Evolutionary conservation across 1,140 invertebrate genomes (phyloP).

Genomic region (Trichonephila clavata): DNA sequence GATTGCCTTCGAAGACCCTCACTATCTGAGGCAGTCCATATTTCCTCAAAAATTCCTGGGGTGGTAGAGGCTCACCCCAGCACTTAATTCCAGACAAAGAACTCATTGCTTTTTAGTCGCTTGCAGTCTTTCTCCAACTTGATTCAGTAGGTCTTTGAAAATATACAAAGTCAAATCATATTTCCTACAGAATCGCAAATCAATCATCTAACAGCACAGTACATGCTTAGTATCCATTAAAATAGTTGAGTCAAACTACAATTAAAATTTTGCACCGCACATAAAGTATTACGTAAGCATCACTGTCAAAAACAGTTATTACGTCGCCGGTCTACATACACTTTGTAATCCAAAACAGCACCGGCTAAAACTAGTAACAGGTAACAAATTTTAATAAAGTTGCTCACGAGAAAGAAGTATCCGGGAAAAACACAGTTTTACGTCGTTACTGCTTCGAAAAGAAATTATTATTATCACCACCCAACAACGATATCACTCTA

Average conservation of each 20-base stretch:
- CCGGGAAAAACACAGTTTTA: not conserved
- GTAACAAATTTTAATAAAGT: not conserved
- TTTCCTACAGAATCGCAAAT: not conserved
- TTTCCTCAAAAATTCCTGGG: conserved; percentile 74
- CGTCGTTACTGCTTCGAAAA: not conserved
- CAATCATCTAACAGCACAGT: not conserved
- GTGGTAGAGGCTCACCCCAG: conserved; percentile 73
- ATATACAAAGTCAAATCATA: not conserved
- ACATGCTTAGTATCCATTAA: not conserved
- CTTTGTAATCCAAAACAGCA: no score
- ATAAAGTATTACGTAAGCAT: no score
- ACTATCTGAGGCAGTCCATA: conserved; percentile 76
- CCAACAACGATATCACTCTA: not conserved
- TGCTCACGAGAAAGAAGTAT: not conserved
- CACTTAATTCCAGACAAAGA: conserved; percentile 72
- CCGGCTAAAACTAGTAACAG: no score
- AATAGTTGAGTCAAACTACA: no score
- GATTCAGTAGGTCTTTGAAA: not conserved
- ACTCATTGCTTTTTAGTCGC: conserved; percentile 52
- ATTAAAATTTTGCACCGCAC: no score
- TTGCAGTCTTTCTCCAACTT: not conserved
- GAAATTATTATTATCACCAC: not conserved
- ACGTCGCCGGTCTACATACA: no score
- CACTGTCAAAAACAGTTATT: no score
- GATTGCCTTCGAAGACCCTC: conserved; percentile 72